These are phyloP conservation scores for Loripinus fragilis DNA, from an alignment of 2,888 invertebrate genomes.

Conservation along the genomic window DNA sequence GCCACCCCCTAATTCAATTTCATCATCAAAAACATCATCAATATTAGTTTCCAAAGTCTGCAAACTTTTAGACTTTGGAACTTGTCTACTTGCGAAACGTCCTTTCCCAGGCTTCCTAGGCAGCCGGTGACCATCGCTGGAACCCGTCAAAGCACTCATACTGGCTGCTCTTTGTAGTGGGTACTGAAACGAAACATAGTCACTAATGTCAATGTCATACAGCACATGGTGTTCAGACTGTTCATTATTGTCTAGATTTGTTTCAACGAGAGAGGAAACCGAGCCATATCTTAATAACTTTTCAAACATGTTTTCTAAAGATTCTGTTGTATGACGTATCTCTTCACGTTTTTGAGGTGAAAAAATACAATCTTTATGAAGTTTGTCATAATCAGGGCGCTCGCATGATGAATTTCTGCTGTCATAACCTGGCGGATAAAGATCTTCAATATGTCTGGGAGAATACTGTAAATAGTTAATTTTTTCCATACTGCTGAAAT, in stretches of 20 bases:
- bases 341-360: constrained; percentile 73
- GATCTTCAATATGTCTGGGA: constrained; percentile 52
- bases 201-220: constrained; percentile 73
- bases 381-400: constrained; percentile 63
- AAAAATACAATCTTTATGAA: constrained; percentile 78
- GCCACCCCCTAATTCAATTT: constrained; percentile 58
- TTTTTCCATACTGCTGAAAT: constrained; percentile 54
- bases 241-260: constrained; percentile 76
- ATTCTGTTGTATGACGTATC: constrained; percentile 71
- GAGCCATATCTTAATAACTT: constrained; percentile 68
- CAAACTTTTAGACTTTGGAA: constrained; percentile 77
- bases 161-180: constrained; percentile 74
- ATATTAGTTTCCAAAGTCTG: constrained; percentile 77
- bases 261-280: constrained; percentile 73
- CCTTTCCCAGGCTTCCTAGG: constrained; percentile 69
- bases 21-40: constrained; percentile 70
- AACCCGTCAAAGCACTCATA: constrained; percentile 74
- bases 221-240: constrained; percentile 49
- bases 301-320: constrained; percentile 74
- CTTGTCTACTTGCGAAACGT: constrained; percentile 74
- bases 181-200: constrained; percentile 74
- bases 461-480: constrained; percentile 39
- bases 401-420: constrained; percentile 63
- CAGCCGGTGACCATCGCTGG: constrained; percentile 53
- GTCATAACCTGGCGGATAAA: constrained; percentile 48